These are phyloP conservation scores for Athene noctua DNA, from an alignment of 2,113 vertebrate species.

Conservation along the genomic window DNA sequence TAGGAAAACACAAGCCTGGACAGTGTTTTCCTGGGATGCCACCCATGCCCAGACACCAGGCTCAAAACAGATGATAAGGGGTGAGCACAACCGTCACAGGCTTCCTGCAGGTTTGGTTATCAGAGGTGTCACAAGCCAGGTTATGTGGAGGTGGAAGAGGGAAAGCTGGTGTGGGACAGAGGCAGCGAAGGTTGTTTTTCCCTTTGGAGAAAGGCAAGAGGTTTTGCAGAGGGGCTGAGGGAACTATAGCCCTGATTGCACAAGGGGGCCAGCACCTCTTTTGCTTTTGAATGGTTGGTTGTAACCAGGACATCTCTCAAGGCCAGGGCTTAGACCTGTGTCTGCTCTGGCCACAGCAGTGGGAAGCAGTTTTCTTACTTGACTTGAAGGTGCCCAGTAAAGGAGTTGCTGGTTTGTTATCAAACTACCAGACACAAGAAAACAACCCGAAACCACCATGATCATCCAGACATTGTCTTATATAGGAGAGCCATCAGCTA, in stretches of 20 bases:
- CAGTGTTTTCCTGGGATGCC: background rate
- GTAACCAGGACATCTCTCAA: background rate
- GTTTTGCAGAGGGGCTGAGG: background rate
- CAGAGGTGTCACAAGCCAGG: background rate
- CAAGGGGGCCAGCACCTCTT: background rate
- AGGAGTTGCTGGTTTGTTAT: background rate
- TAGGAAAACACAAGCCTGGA: background rate
- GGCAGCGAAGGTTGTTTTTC: background rate
- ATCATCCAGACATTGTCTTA: background rate
- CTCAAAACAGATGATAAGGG: background rate
- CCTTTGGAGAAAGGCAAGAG: background rate
- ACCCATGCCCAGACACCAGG: background rate
- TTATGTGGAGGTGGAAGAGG: background rate
- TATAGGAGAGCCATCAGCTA: background rate
- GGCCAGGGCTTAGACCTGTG: background rate
- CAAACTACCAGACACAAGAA: background rate
- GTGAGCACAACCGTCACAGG: background rate
- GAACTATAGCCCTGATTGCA: background rate
- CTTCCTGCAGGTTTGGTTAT: rapidly evolving
- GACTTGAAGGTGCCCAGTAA: background rate
- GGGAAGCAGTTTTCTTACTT: background rate
- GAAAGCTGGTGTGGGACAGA: background rate
- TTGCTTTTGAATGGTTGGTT: background rate
- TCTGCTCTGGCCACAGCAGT: background rate
- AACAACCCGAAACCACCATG: background rate